phyloP scores from a whole-genome alignment of 2,888 invertebrate genomes.

The Clanis bilineata region DNA sequence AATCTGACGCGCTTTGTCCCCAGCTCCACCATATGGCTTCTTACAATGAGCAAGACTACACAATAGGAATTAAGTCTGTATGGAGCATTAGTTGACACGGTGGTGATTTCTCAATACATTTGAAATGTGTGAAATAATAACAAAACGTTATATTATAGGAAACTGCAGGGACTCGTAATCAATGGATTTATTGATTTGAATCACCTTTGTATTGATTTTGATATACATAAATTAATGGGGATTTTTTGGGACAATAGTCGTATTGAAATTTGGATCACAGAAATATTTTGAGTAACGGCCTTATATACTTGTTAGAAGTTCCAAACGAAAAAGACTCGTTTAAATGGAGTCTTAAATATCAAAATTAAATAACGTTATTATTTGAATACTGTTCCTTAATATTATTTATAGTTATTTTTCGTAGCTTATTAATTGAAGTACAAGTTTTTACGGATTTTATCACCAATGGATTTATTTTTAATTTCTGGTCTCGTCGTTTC shows the following conservation, averaged over 20 bases:
- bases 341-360: neutral
- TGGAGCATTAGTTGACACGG: conserved; percentile 70
- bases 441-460: too few species aligned
- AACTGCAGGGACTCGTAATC: neutral
- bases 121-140: conserved; percentile 58
- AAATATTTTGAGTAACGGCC: neutral
- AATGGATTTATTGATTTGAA: neutral
- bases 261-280: neutral
- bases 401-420: too few species aligned
- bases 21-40: conserved; percentile 69
- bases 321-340: neutral
- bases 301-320: neutral
- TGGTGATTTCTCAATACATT: conserved; percentile 47
- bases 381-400: too few species aligned
- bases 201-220: neutral
- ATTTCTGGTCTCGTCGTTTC: too few species aligned
- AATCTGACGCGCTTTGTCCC: conserved; percentile 63
- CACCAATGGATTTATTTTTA: too few species aligned
- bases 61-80: conserved; percentile 61
- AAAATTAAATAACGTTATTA: neutral
- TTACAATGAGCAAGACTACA: conserved; percentile 54
- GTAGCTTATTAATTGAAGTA: too few species aligned
- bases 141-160: neutral
- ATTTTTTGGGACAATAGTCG: neutral
- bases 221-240: neutral